Evolutionary conservation across 2,888 invertebrate genomes (phyloP).

Genomic region (Drosophila mayaguana): DNA sequence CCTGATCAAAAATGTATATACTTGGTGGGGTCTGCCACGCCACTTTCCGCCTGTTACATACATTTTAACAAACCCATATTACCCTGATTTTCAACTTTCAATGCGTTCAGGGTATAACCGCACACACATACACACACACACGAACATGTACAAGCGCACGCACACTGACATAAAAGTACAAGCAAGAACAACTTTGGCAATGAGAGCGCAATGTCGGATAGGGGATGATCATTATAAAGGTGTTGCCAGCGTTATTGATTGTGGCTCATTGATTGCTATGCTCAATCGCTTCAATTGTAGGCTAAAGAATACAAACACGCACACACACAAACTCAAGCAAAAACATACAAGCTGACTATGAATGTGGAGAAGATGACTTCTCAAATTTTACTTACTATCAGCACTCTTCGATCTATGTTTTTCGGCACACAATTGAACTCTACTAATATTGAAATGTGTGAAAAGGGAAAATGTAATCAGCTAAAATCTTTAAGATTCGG

Average conservation of each 20-base stretch:
- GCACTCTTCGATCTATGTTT: conserved; percentile 24
- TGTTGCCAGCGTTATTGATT: conserved; percentile 14
- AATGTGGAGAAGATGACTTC: conserved; percentile 40
- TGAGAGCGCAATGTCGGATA: neutral
- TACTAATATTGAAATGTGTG: conserved; percentile 29
- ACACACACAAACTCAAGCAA: neutral
- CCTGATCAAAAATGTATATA: too few relatives aligned
- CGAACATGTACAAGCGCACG: neutral
- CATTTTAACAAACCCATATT: too few relatives aligned
- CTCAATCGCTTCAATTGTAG: conserved; percentile 10
- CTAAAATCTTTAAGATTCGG: conserved; percentile 23
- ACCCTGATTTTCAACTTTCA: too few relatives aligned
- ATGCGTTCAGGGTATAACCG: too few relatives aligned
- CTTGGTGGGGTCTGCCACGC: too few relatives aligned
- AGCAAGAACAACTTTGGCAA: conserved; percentile 10
- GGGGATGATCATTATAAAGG: conserved; percentile 12
- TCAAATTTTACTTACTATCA: conserved; percentile 47
- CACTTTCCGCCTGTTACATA: too few relatives aligned
- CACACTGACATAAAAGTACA: conserved; percentile 8
- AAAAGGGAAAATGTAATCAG: conserved; percentile 26
- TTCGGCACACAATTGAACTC: conserved; percentile 11
- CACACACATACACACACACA: too few relatives aligned
- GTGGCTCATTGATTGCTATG: conserved; percentile 27
- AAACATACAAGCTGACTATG: neutral
- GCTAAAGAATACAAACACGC: conserved; percentile 5